phyloP scores from a whole-genome alignment of 2,797 vertebrate genomes.

The Limosa lapponica region DNA sequence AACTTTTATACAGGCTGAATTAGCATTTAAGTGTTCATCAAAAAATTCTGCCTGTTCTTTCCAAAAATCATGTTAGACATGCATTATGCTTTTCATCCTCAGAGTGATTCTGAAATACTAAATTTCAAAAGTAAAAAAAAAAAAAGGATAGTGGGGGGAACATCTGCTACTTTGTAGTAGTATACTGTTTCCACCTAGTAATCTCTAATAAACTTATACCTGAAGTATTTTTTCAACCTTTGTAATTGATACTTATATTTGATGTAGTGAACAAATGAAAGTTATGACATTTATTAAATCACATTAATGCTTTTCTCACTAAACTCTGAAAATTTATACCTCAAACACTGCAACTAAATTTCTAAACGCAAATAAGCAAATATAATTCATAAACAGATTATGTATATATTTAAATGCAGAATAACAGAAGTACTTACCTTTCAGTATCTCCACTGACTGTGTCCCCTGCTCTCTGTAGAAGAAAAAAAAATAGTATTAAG shows the following conservation, averaged over 20 bases:
- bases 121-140: neutral
- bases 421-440: conserved; percentile 70
- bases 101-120: neutral
- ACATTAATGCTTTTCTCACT: neutral
- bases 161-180: neutral
- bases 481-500: conserved; percentile 62
- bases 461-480: conserved; percentile 79
- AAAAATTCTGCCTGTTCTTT: neutral
- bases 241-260: neutral
- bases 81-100: neutral
- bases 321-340: neutral
- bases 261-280: neutral
- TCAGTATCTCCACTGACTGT: conserved; percentile 79
- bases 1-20: neutral
- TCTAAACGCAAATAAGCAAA: neutral
- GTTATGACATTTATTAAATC: neutral
- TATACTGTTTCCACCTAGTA: neutral
- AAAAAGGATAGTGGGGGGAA: fast-evolving
- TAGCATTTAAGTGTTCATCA: neutral
- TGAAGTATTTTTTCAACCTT: neutral
- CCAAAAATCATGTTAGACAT: neutral
- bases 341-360: neutral
- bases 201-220: neutral
- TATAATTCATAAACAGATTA: neutral
- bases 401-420: neutral